These are phyloP conservation scores for Drosophila dunni DNA, from an alignment of 1,140 invertebrate genomes.

Conservation along the genomic window DNA sequence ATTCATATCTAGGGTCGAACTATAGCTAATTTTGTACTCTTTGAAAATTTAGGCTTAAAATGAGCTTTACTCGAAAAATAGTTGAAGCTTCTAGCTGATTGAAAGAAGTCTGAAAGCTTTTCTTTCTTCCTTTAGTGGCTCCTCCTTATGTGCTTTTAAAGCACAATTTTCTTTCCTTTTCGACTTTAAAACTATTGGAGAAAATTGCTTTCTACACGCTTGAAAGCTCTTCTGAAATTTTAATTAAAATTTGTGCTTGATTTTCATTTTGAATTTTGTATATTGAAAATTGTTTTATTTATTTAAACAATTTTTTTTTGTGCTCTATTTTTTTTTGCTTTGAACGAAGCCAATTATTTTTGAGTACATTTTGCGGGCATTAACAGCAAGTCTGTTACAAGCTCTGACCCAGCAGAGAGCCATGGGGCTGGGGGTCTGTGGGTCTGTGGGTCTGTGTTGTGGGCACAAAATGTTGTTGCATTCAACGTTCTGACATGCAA, in stretches of 20 bases:
- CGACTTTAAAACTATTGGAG: not conserved
- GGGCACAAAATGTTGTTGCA: constrained; percentile 73
- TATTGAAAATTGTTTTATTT: constrained; percentile 6
- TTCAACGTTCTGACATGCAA: constrained; percentile 76
- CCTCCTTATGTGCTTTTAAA: no score
- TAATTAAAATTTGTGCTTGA: constrained; percentile 5
- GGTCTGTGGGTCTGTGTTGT: not conserved
- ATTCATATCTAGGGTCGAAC: no score
- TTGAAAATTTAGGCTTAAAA: no score
- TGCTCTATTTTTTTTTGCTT: no score
- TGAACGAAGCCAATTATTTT: constrained; percentile 14
- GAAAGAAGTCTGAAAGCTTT: no score
- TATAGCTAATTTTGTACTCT: no score
- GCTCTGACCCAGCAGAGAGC: constrained; percentile 19
- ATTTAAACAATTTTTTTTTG: no score
- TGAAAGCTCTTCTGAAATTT: not conserved
- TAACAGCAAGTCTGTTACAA: constrained; percentile 20
- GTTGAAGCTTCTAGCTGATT: no score
- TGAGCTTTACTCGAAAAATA: no score
- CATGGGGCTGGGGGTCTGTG: not conserved
- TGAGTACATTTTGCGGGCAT: constrained; percentile 18
- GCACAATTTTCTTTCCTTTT: not conserved
- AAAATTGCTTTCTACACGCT: not conserved
- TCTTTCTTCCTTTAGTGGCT: no score
- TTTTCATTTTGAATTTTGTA: constrained; percentile 5